These are phyloP conservation scores for Acipenser oxyrinchus DNA, from an alignment of 2,797 vertebrate genomes.

Conservation along the genomic window DNA sequence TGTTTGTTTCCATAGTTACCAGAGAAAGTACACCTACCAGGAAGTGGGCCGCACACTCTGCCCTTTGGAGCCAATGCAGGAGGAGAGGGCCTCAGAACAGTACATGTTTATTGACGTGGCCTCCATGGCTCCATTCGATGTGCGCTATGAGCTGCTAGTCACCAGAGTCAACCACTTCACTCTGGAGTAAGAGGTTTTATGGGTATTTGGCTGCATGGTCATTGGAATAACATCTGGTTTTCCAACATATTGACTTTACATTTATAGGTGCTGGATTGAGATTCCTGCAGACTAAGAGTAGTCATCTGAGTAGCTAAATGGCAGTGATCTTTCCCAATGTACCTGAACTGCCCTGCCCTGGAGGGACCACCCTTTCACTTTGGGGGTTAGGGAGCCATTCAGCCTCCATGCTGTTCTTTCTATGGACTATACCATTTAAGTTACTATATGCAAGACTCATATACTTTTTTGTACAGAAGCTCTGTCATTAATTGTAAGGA, in stretches of 20 bases:
- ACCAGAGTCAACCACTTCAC: conserved; percentile 57
- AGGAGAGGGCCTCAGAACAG: conserved; percentile 45
- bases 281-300: neutral
- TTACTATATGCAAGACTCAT: no score
- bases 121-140: conserved; percentile 59
- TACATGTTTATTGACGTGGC: conserved; percentile 59
- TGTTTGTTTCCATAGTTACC: conserved; percentile 41
- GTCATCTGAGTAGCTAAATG: no score
- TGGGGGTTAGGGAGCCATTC: no score
- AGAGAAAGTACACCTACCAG: conserved; percentile 62
- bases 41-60: conserved; percentile 68
- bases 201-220: neutral
- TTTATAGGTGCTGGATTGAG: neutral
- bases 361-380: no score
- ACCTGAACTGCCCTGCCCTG: no score
- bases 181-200: conserved; percentile 52
- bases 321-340: no score
- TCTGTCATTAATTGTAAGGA: neutral
- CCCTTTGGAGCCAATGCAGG: conserved; percentile 49
- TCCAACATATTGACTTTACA: neutral
- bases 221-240: neutral
- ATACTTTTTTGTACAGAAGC: no score
- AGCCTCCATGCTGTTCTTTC: no score
- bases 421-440: no score
- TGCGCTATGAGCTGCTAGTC: conserved; percentile 52